phyloP scores from a whole-genome alignment of 2,888 invertebrate genomes.

The Drosophila birchii region DNA sequence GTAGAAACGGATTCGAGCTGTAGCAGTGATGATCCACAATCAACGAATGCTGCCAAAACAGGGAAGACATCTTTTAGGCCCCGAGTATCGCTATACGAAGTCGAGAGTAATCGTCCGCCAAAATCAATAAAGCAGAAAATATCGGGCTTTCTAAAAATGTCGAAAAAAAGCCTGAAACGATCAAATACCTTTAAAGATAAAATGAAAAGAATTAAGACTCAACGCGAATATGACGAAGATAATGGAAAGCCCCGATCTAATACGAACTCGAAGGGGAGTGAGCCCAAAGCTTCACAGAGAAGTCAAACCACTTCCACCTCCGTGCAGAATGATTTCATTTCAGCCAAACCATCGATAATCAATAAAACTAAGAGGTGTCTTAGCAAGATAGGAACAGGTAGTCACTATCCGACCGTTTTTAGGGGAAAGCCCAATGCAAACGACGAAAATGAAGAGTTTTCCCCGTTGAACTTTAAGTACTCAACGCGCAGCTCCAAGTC shows the following conservation, averaged over 20 bases:
- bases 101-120: background rate
- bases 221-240: background rate
- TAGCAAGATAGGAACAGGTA: background rate
- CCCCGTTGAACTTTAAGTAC: background rate
- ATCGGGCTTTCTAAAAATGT: conserved; percentile 40
- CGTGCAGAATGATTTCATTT: background rate
- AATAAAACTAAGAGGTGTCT: background rate
- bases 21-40: background rate
- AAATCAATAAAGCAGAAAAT: conserved; percentile 35
- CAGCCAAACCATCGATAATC: background rate
- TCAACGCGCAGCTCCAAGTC: conserved; percentile 18
- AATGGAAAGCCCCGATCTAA: background rate
- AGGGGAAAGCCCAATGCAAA: conserved; percentile 17
- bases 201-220: background rate
- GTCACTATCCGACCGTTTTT: conserved; percentile 54
- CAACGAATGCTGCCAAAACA: background rate
- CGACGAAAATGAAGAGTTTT: background rate
- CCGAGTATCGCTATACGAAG: background rate
- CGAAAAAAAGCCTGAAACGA: conserved; percentile 7
- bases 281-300: background rate
- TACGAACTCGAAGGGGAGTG: background rate
- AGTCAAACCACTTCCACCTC: background rate
- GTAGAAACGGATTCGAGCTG: conserved; percentile 28
- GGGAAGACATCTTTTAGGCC: background rate
- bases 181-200: conserved; percentile 1